Percentiles rank a stretch among this genome's conserved stretches.
Evolutionary conservation across 2,113 vertebrate genomes (phyloP).

Genomic region (Daubentonia madagascariensis): DNA sequence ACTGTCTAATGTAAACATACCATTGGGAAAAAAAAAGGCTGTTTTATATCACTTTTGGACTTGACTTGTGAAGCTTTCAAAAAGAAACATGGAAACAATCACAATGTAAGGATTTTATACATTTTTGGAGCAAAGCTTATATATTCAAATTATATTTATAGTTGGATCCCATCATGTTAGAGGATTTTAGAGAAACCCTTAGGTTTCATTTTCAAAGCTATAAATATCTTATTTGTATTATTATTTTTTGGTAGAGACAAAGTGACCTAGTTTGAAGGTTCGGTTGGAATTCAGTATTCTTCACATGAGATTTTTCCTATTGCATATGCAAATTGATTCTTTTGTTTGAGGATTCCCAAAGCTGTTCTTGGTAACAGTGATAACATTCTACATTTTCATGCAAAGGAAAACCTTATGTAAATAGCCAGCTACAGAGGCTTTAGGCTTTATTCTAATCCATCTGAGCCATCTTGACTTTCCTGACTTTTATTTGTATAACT

Average conservation of each 20-base stretch:
- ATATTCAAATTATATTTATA: conserved; percentile 47
- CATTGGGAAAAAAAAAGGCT: background rate
- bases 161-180: background rate
- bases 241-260: background rate
- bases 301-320: conserved; percentile 10
- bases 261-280: conserved; percentile 16
- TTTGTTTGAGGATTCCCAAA: conserved; percentile 31
- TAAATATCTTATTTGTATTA: conserved; percentile 8
- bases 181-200: conserved; percentile 15
- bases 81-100: conserved; percentile 62
- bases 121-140: conserved; percentile 48
- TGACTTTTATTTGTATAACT: background rate
- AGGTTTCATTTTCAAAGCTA: conserved; percentile 31
- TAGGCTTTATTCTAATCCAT: background rate
- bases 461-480: background rate
- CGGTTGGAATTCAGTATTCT: conserved; percentile 44
- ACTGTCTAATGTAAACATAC: background rate
- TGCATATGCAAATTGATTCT: conserved; percentile 35
- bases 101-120: conserved; percentile 23
- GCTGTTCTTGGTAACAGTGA: background rate
- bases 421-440: background rate
- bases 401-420: background rate
- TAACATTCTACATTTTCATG: background rate
- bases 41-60: conserved; percentile 47
- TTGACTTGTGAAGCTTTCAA: conserved; percentile 10